Evolutionary conservation across 2,888 invertebrate genomes (phyloP).

Genomic region (Eulithis prunata): DNA sequence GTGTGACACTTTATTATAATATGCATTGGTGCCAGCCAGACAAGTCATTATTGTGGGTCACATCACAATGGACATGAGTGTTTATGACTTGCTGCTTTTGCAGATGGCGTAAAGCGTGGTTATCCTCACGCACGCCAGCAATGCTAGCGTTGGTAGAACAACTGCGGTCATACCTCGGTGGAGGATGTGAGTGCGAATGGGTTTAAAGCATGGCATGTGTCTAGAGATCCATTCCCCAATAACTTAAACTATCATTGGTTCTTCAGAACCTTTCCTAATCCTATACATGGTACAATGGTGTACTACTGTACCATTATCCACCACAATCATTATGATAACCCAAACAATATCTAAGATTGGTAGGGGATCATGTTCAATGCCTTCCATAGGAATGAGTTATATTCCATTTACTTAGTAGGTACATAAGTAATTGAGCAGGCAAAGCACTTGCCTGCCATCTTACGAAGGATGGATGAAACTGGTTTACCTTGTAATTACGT

Average conservation of each 20-base stretch:
- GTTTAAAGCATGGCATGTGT: conserved; percentile 59
- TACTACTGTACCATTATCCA: background rate
- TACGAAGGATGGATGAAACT: conserved; percentile 18
- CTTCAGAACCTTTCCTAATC: conserved; percentile 2
- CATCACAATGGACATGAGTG: conserved; percentile 41
- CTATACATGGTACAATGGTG: background rate
- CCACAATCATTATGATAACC: background rate
- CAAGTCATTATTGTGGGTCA: conserved; percentile 29
- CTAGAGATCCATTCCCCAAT: conserved; percentile 13
- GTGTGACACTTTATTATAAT: conserved; percentile 3
- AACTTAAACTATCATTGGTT: conserved; percentile 6
- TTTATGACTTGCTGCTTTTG: conserved; percentile 70
- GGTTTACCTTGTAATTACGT: conserved; percentile 23
- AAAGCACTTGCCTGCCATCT: conserved; percentile 7
- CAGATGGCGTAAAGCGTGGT: conserved; percentile 81
- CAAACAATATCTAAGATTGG: background rate
- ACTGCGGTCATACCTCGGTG: conserved; percentile 81
- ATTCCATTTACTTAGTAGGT: background rate
- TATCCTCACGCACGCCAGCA: conserved; percentile 74
- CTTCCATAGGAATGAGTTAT: background rate
- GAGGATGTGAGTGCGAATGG: conserved; percentile 81
- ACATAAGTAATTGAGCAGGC: background rate
- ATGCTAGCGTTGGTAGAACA: conserved; percentile 84
- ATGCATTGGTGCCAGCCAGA: conserved; percentile 14
- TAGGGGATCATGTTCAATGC: background rate